Evolutionary conservation across 2,113 vertebrate genomes (phyloP).

Genomic region (Tragelaphus scriptus): DNA sequence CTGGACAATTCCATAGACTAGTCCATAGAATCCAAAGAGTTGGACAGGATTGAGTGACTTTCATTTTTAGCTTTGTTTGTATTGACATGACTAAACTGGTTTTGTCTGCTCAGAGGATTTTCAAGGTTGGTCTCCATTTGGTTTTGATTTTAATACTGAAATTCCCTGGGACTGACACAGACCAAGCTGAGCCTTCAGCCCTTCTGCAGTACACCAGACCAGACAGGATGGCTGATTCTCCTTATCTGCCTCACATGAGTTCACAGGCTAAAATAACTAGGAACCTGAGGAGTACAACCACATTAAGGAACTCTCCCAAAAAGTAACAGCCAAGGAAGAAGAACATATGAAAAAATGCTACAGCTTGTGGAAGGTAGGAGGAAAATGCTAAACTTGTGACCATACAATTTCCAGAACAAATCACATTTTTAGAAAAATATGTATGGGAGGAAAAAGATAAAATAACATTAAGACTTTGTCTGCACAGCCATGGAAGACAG

Average conservation of each 20-base stretch:
- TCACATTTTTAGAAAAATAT: neutral
- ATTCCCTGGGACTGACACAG: neutral
- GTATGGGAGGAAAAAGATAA: neutral
- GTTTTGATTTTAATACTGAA: neutral
- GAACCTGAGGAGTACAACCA: neutral
- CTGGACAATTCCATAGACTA: neutral
- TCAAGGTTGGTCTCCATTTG: neutral
- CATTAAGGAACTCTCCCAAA: neutral
- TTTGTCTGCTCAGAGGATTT: neutral
- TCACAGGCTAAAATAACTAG: neutral
- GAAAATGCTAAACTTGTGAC: neutral
- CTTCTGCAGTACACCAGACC: neutral
- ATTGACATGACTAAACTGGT: neutral
- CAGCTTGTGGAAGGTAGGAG: neutral
- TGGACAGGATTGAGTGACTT: neutral
- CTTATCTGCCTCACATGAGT: neutral
- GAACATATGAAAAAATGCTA: neutral
- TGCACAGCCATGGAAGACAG: neutral
- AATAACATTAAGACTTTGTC: neutral
- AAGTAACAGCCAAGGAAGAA: neutral
- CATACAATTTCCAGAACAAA: neutral
- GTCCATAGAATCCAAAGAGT: neutral
- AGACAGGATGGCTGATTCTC: neutral
- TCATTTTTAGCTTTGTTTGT: neutral
- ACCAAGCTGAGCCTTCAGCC: neutral